These are phyloP conservation scores for Strix uralensis DNA, from an alignment of 2,113 vertebrate species.

Conservation along the genomic window DNA sequence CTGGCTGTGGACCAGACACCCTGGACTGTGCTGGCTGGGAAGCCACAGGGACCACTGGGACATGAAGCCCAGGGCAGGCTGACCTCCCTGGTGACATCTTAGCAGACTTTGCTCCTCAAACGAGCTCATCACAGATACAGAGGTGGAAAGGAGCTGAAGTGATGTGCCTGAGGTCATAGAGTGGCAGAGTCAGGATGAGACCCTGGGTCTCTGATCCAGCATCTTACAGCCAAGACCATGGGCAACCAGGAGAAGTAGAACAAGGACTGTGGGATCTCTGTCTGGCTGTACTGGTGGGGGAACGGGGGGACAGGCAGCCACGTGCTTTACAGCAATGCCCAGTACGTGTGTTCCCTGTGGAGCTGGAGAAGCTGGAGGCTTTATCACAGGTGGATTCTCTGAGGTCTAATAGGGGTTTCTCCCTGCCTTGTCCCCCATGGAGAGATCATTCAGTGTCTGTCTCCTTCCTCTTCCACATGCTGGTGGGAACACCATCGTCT, in stretches of 20 bases:
- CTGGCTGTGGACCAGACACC: background rate
- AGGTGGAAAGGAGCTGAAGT: background rate
- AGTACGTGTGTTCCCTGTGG: background rate
- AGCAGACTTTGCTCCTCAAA: background rate
- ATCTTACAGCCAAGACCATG: background rate
- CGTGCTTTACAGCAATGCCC: background rate
- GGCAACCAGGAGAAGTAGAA: background rate
- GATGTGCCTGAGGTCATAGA: background rate
- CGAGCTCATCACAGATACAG: rapidly evolving
- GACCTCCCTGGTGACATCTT: background rate
- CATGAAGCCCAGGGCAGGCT: background rate
- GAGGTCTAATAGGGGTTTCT: background rate
- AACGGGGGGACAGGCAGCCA: background rate
- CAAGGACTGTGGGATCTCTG: background rate
- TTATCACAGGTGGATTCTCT: background rate
- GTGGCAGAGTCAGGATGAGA: background rate
- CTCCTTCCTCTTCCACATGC: background rate
- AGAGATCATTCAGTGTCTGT: background rate
- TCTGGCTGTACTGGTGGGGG: background rate
- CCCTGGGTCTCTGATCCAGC: background rate
- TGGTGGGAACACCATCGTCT: background rate
- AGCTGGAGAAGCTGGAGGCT: background rate
- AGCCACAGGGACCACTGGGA: background rate
- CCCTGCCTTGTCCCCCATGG: background rate
- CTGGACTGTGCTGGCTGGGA: background rate